phyloP scores from a whole-genome alignment of 2,113 vertebrate species.

The human (Homo sapiens) region GRCh38 chr4:22100001-22100500 shows the following conservation, averaged over 20 bases:
- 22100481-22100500: conserved; percentile 39
- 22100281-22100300: background rate
- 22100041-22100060: background rate
- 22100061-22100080: background rate
- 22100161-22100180: background rate
- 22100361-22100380: conserved; percentile 3
- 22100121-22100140: background rate
- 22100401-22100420: conserved; percentile 44
- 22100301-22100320: background rate
- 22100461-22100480: background rate
- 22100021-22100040: background rate
- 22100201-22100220: conserved; percentile 40
- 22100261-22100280: background rate
- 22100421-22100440: conserved; percentile 6
- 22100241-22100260: background rate
- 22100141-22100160: background rate
- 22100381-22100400: conserved; percentile 44
- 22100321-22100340: conserved; percentile 5
- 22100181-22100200: background rate
- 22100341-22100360: conserved; percentile 32
- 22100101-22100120: background rate
- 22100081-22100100: background rate
- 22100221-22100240: background rate
- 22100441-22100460: conserved; percentile 11
- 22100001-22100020: background rate